These are phyloP conservation scores for Patagioenas fasciata DNA, from an alignment of 2,113 vertebrate species.

Conservation along the genomic window DNA sequence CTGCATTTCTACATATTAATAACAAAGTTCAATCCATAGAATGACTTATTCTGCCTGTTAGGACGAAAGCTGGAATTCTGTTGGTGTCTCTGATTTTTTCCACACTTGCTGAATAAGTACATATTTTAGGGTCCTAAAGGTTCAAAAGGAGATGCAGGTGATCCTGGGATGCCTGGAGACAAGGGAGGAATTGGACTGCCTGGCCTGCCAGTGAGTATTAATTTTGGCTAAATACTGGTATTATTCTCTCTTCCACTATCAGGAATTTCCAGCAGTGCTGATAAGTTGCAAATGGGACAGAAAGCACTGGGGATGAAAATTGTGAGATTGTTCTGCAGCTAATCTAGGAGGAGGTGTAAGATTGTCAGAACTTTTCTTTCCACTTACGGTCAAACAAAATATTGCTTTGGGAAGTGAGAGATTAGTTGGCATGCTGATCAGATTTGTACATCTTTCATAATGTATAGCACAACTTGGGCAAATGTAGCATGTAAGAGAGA, in stretches of 20 bases:
- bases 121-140: constrained; percentile 90
- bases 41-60: not conserved
- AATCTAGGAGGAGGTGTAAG: not conserved
- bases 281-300: not conserved
- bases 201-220: constrained; percentile 88
- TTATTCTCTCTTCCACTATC: not conserved
- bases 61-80: not conserved
- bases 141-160: constrained; percentile 92
- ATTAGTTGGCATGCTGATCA: not conserved
- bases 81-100: not conserved
- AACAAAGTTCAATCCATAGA: not conserved
- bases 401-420: not conserved
- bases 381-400: not conserved
- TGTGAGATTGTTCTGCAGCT: not conserved
- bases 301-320: not conserved
- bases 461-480: not conserved
- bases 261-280: not conserved
- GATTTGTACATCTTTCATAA: not conserved
- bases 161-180: constrained; percentile 88
- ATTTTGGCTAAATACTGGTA: not conserved
- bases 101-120: not conserved
- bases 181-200: constrained; percentile 92
- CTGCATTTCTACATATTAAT: not conserved
- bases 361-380: not conserved
- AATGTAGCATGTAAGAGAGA: not conserved